Evolutionary conservation across 2,888 invertebrate species (phyloP), one percentile per base, ranked within the genome.

Genomic region (Syrphus vitripennis): DNA sequence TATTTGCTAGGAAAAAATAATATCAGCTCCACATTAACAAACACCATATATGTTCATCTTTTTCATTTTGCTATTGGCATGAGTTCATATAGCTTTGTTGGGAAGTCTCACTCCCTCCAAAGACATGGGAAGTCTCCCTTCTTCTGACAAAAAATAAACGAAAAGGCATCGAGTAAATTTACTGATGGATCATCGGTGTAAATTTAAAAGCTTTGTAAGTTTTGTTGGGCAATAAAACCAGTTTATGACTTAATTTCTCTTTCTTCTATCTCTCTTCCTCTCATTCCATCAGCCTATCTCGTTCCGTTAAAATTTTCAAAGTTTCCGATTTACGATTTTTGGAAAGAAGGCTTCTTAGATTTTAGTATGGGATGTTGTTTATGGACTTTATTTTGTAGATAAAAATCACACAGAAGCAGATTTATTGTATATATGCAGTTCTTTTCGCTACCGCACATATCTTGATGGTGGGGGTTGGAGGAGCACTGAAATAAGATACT

Each of bases 281-380:
- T 16, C 7, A 10, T 1, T 7, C 7, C 14, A 9, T 7, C 3
- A 6, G 5, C 3, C 7, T 21, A 14, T 16, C 19, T 16, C n/a
- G 3, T 14, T 45, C 42, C 76, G 71, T 71, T 72, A 76, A 84
- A 76, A 72, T 84, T 45, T 65, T 71, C 16, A 76, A 76, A 81
- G 84, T 84, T 84, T 80, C 5, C 59, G 80, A 84, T 84, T 84
- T 76, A 84, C 80, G 80, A 75, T 80, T 67, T 34, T 84, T 76
- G 61, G 72, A 67, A 84, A 72, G 65, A 84, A 72, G 80, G 48
- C 76, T 81, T 83, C 83, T 75, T 70, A 80, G 83, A 80, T 50
- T 83, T 74, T 80, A 75, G n/a, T n/a, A n/a, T n/a, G 70, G 74
- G 67, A 55, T 63, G 26, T 74, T 77, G 71, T 65, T 65, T 34